Evolutionary conservation across 92 coral and sea anemone genomes (phyloP).

Genomic region (Parazoanthus atlanticus): DNA sequence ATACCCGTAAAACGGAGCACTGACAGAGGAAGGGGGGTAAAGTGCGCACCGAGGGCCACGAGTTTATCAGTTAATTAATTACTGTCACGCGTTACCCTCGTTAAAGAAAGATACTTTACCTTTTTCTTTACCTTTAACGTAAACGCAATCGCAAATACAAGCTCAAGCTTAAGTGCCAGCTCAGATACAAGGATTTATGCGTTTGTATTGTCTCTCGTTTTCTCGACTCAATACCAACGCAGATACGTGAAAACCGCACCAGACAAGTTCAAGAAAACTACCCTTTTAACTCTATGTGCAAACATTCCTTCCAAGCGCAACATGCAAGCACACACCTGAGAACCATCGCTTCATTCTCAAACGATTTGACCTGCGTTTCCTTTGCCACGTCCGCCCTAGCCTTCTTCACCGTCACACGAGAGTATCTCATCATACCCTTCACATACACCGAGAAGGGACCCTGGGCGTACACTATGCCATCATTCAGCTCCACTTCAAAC

Average conservation of each 20-base stretch:
- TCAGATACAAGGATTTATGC: too few species aligned
- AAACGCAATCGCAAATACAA: too few species aligned
- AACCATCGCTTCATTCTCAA: slow-evolving; percentile 61
- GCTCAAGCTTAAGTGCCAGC: too few species aligned
- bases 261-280: not conserved
- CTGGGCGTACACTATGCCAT: slow-evolving; percentile 50
- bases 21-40: too few species aligned
- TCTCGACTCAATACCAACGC: not conserved
- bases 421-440: slow-evolving; percentile 62
- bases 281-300: not conserved
- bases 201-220: too few species aligned
- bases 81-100: too few species aligned
- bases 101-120: too few species aligned
- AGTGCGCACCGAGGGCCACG: too few species aligned
- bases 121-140: too few species aligned
- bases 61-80: too few species aligned
- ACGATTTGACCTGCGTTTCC: slow-evolving; percentile 42
- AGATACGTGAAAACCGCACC: not conserved
- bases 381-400: slow-evolving; percentile 50
- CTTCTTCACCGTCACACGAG: slow-evolving; percentile 68
- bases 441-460: slow-evolving; percentile 69
- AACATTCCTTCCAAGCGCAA: not conserved
- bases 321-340: slow-evolving; percentile 46
- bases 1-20: too few species aligned
- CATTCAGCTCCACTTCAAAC: slow-evolving; percentile 49